Evolutionary conservation across 35 echinoderm and acorn worm species (phyloP).

Genomic region (Nesometra sesokonis): DNA sequence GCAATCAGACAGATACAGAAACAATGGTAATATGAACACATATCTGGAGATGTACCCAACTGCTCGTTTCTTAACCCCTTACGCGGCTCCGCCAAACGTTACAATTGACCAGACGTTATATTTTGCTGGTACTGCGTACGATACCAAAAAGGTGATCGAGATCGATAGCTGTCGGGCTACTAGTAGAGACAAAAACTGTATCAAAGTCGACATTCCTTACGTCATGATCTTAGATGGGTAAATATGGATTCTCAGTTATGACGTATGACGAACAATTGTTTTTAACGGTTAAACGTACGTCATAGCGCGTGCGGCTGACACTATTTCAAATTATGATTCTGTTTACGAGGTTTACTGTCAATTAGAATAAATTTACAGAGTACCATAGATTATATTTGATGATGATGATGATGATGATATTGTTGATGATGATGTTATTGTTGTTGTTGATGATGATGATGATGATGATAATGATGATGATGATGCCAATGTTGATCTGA

Average conservation of each 20-base stretch:
- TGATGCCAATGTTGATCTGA: no score
- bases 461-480: no score
- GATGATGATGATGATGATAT: no score
- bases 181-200: background rate
- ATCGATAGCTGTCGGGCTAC: background rate
- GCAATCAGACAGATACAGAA: background rate
- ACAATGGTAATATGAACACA: background rate
- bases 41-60: background rate
- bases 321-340: no score
- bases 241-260: background rate
- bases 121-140: background rate
- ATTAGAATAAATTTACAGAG: no score
- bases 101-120: background rate
- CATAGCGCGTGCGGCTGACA: no score
- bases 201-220: background rate
- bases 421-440: no score
- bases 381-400: no score
- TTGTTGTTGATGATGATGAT: no score
- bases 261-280: no score
- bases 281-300: no score
- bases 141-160: background rate
- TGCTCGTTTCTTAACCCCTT: background rate
- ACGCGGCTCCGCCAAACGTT: background rate
- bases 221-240: background rate
- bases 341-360: no score